Percentiles rank a stretch among this genome's conserved stretches.
Conservation (phyloP, 2,797 vertebrate genomes). For the Gallinago stenura region DNA sequence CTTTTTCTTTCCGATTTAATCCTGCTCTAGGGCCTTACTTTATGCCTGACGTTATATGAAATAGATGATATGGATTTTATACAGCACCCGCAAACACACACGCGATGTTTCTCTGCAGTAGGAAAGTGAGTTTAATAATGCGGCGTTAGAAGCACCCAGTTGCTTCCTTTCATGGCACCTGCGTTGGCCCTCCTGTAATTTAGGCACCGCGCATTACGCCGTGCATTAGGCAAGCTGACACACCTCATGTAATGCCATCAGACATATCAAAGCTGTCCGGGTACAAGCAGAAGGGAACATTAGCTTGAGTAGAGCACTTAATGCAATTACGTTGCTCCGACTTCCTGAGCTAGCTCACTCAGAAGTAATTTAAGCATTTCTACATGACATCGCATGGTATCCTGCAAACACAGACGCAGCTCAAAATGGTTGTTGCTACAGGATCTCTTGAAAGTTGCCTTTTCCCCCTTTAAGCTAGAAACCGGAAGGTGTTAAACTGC, state of each 20-base stretch:
- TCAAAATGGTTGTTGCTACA: background rate
- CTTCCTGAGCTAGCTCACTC: slow-evolving; percentile 36
- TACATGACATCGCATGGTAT: background rate
- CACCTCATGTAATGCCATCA: slow-evolving; percentile 17
- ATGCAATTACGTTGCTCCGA: background rate
- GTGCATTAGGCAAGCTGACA: slow-evolving; percentile 6
- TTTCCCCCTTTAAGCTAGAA: background rate
- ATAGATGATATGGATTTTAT: slow-evolving; percentile 13
- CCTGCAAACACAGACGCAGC: background rate
- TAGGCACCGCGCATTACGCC: background rate
- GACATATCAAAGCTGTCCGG: slow-evolving; percentile 16
- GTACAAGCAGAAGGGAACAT: slow-evolving; percentile 12
- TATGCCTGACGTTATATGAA: background rate
- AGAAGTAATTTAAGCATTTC: slow-evolving; percentile 39
- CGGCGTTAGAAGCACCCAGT: background rate
- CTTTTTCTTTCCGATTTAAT: slow-evolving; percentile 4
- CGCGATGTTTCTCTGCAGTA: background rate
- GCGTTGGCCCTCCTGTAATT: background rate
- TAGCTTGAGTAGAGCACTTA: slow-evolving; percentile 31
- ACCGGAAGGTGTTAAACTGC: background rate
- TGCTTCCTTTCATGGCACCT: background rate
- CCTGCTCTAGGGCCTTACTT: background rate
- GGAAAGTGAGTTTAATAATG: background rate
- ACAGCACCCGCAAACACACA: background rate
- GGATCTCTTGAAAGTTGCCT: background rate